A percentile compares a stretch with the other conserved stretches of the same genome.
These are phyloP conservation scores for Drosophila cyrtoloma DNA, from an alignment of 2,888 invertebrate species.

Conservation along the genomic window DNA sequence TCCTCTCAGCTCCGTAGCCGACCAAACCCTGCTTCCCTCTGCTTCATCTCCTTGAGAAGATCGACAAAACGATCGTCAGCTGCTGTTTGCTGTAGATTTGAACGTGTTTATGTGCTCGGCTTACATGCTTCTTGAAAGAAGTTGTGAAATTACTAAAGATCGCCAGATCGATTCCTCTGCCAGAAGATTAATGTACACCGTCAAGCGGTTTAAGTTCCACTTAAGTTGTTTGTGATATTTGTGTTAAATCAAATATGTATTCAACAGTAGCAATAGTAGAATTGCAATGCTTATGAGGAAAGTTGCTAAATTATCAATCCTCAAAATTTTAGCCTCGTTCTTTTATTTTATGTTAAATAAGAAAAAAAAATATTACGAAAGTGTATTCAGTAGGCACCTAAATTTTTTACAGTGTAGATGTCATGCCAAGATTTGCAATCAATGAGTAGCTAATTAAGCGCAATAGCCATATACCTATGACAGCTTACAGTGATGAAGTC, in stretches of 20 bases:
- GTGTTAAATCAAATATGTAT: neutral
- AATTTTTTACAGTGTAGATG: neutral
- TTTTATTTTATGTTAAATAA: neutral
- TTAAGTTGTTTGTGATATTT: neutral
- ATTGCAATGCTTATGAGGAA: neutral
- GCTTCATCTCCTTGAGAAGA: conserved; percentile 2
- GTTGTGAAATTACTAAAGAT: neutral
- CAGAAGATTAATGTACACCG: neutral
- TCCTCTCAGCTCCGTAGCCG: neutral
- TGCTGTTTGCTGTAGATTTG: conserved; percentile 25
- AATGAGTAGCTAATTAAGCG: conserved; percentile 28
- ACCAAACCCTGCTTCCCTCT: neutral
- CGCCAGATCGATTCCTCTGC: neutral
- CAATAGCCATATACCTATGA: neutral
- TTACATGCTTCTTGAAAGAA: neutral
- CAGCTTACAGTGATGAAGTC: neutral
- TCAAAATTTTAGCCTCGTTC: neutral
- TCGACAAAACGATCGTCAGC: conserved; percentile 41
- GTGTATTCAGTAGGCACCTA: neutral
- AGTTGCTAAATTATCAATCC: neutral
- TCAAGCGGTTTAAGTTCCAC: neutral
- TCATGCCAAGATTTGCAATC: neutral
- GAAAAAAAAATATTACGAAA: neutral
- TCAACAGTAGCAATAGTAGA: neutral
- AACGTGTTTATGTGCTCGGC: conserved; percentile 20